phyloP scores from a whole-genome alignment of 2,797 vertebrate genomes.

The Euthynnus affinis region DNA sequence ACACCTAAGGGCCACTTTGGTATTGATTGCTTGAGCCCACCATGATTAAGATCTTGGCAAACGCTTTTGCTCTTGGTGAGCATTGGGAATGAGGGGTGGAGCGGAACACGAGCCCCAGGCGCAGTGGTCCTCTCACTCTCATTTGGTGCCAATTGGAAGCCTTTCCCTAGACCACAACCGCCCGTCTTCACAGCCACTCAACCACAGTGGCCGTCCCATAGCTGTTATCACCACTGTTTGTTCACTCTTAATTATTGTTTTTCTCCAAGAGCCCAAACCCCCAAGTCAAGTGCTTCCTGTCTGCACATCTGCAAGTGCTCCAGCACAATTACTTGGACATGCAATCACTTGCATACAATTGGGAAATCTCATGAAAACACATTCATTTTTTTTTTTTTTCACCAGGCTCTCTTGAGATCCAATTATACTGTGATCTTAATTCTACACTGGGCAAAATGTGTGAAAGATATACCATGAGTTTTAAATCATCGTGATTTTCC shows the following conservation, averaged over 20 bases:
- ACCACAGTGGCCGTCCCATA: constrained; percentile 45
- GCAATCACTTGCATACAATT: constrained; percentile 60
- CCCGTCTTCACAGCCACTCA: constrained; percentile 55
- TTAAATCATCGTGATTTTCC: constrained; percentile 19
- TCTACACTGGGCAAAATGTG: constrained; percentile 35
- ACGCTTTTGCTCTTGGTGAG: constrained; percentile 50
- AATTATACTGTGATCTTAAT: constrained; percentile 60
- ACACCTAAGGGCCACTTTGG: constrained; percentile 73
- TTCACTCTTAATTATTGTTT: constrained; percentile 84
- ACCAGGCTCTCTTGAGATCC: constrained; percentile 52
- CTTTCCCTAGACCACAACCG: constrained; percentile 58
- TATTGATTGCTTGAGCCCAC: constrained; percentile 64
- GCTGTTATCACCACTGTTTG: constrained; percentile 68
- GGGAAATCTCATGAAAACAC: constrained; percentile 57
- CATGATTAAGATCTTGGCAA: constrained; percentile 78
- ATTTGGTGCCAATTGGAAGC: constrained; percentile 59
- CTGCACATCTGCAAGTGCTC: constrained; percentile 60
- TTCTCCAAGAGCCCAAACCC: constrained; percentile 69
- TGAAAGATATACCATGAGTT: constrained; percentile 11
- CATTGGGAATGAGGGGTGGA: constrained; percentile 33
- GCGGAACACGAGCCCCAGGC: constrained; percentile 14
- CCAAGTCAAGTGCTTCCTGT: constrained; percentile 59
- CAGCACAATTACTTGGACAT: constrained; percentile 52
- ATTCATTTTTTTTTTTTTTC: constrained; percentile 23
- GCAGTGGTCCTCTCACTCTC: constrained; percentile 59